A percentile compares a stretch with the other conserved stretches of the same genome.
phyloP scores from a whole-genome alignment of 2,888 invertebrate genomes.

The Lamellibrachia satsuma region DNA sequence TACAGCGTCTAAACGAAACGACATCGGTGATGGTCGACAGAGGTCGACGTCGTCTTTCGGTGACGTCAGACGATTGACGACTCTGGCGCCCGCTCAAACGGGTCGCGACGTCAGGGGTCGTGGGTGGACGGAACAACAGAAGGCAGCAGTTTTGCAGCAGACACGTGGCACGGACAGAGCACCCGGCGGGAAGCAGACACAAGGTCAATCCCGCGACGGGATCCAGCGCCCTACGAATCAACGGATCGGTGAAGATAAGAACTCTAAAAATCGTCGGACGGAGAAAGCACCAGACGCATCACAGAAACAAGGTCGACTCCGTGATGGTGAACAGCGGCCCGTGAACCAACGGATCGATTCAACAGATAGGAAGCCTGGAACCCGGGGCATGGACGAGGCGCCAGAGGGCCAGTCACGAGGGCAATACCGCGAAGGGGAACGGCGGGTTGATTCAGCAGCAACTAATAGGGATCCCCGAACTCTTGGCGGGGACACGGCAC shows the following conservation, averaged over 20 bases:
- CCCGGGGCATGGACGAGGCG: neutral
- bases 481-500: neutral
- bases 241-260: neutral
- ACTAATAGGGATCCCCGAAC: no score
- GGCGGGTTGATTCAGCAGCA: neutral
- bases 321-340: neutral
- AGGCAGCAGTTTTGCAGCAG: neutral
- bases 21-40: neutral
- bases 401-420: neutral
- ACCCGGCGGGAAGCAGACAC: neutral
- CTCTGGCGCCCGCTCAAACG: no score
- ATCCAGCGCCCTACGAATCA: neutral
- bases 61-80: neutral
- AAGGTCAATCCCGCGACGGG: neutral
- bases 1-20: neutral
- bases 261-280: neutral
- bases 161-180: neutral
- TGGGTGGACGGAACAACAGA: neutral
- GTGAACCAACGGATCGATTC: neutral
- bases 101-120: neutral
- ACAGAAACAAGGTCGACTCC: neutral
- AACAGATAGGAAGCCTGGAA: neutral
- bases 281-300: neutral
- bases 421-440: neutral
- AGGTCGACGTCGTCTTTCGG: neutral